Evolutionary conservation across 2,888 invertebrate genomes (phyloP).

Genomic region (Dolichomitus sp.): DNA sequence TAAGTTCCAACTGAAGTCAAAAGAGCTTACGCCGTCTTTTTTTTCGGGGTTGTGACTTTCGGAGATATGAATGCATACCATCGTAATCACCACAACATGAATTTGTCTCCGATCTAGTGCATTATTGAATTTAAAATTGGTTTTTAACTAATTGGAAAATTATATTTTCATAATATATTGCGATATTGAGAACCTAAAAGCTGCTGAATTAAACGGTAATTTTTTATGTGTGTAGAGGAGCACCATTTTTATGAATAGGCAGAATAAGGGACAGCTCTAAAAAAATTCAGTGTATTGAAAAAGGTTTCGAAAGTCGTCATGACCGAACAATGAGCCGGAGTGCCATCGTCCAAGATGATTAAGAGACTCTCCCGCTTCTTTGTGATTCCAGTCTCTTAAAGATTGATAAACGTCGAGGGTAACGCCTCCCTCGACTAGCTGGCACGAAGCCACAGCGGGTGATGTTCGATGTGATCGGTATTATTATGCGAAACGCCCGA

Average conservation of each 20-base stretch:
- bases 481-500: constrained; percentile 67
- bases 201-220: not conserved
- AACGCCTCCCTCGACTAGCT: constrained; percentile 74
- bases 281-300: not conserved
- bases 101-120: too few species aligned
- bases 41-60: too few species aligned
- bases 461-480: constrained; percentile 77
- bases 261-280: not conserved
- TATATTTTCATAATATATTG: not conserved
- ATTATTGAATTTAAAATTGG: too few species aligned
- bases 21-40: too few species aligned
- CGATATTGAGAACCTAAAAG: not conserved
- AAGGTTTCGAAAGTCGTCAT: constrained; percentile 9
- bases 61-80: too few species aligned
- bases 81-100: too few species aligned
- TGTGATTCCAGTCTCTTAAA: constrained; percentile 69
- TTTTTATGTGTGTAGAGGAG: not conserved
- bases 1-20: too few species aligned
- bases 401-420: constrained; percentile 73
- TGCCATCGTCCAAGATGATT: constrained; percentile 56
- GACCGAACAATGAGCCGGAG: not conserved
- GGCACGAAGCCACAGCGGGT: constrained; percentile 78
- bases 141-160: too few species aligned
- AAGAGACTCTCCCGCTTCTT: constrained; percentile 66
- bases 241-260: too few species aligned